Evolutionary conservation across 2,797 vertebrate species (phyloP), one percentile per base, ranked within the genome.

Genomic region (Lerista edwardsae): DNA sequence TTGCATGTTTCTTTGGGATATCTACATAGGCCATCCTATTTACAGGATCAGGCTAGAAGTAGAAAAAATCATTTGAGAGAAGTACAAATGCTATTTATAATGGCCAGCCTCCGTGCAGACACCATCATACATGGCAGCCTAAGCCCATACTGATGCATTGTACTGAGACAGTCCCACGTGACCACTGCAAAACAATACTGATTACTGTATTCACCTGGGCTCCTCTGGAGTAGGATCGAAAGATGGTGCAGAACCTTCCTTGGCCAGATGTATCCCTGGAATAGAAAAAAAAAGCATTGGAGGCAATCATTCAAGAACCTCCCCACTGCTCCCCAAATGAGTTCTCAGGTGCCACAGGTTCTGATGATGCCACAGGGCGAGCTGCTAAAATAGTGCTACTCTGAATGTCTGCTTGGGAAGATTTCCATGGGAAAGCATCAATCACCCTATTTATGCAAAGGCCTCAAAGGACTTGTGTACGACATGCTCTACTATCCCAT

Each of bases 241-340:
- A 99, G 94, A 99, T 99, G 87, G 99, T 99, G 90, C 99, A 99
- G 95, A 99, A 99, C 90, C 99, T 95, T 83, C 99, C 99, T 93
- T 99, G 99, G 36, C 99, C 99, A 10, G 99, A 99, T 0, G 99
- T 99, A 94, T 99, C 99, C 99, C 99, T 99, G 93, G 71, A 95
- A 94, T 29, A 90, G 89, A 92, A 79, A 86, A 36, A 80, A 17
- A 25, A 62, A 65, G 27, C 9, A 41, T 4, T 78, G 68, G 82
- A 78, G 7, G 17, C 51, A 62, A 36, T 47, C 7, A 57, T 0
- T 73, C 17, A 15, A 21, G 55, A 57, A 17, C 55, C 25, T 7
- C 15, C 19, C 4, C 2, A 61, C 23, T 25, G 21, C 23, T 25
- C 23, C 23, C 59, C 6, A n/a, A 0, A n/a, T 19, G 34, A 4